A percentile compares a stretch with the other conserved stretches of the same genome.
Evolutionary conservation across 2,797 vertebrate species (phyloP).

Genomic region (Eulemur albifrons): DNA sequence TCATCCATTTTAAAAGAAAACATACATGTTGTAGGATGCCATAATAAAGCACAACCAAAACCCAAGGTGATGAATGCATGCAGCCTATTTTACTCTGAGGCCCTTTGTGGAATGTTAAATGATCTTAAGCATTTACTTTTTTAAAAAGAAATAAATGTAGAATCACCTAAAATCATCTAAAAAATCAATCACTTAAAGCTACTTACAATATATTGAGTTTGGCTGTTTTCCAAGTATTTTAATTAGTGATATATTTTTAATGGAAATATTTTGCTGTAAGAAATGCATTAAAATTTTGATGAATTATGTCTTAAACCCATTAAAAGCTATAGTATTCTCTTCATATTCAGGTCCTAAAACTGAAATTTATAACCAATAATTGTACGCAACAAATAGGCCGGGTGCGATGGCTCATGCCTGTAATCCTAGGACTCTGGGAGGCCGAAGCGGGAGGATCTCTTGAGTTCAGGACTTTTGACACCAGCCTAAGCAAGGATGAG

Average conservation of each 20-base stretch:
- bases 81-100: not conserved
- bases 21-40: not conserved
- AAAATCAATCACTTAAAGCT: not conserved
- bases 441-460: too few species aligned
- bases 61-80: not conserved
- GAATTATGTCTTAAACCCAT: not conserved
- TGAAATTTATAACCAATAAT: not conserved
- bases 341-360: not conserved
- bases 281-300: not conserved
- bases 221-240: slow-evolving; percentile 77
- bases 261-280: slow-evolving; percentile 70
- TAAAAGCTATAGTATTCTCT: not conserved
- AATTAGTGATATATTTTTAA: slow-evolving; percentile 80
- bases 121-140: not conserved
- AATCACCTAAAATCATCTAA: not conserved
- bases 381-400: not conserved
- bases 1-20: not conserved
- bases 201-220: slow-evolving; percentile 50
- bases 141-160: not conserved
- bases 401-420: too few species aligned
- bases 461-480: too few species aligned
- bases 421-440: too few species aligned
- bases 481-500: too few species aligned
- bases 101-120: not conserved
- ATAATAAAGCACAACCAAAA: not conserved